These are phyloP conservation scores for Campylorhamphus procurvoides DNA, from an alignment of 2,113 vertebrate species.

Conservation along the genomic window DNA sequence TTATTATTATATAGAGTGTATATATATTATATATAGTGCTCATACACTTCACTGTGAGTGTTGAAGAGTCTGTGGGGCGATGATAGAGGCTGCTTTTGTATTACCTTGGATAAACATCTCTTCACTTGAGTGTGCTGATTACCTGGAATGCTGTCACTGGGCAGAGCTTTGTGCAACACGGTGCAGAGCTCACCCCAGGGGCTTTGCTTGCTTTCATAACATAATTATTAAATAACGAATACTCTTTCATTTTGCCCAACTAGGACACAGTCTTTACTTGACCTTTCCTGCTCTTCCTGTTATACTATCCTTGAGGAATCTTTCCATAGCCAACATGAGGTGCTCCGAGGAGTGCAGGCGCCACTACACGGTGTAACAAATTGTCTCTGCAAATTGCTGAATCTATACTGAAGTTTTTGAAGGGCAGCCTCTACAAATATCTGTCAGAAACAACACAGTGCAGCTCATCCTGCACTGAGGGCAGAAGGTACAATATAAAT, in stretches of 20 bases:
- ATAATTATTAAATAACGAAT: conserved; percentile 43
- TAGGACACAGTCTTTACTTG: conserved; percentile 13
- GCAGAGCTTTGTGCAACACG: not conserved
- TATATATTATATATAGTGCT: not conserved
- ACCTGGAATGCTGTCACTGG: not conserved
- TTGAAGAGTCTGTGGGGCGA: not conserved
- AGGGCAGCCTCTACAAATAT: not conserved
- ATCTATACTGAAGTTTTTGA: not conserved
- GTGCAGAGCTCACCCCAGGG: not conserved
- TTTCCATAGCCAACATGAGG: not conserved
- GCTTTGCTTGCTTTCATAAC: not conserved
- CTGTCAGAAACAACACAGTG: not conserved
- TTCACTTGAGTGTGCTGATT: not conserved
- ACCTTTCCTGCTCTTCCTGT: conserved; percentile 22
- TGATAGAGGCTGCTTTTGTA: not conserved
- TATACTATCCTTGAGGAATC: not conserved
- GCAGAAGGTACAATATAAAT: not conserved
- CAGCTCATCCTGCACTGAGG: not conserved
- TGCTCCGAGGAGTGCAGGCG: not conserved
- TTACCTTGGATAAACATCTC: not conserved
- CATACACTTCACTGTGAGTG: not conserved
- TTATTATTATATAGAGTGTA: not conserved
- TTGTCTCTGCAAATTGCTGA: not conserved
- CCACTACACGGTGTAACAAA: not conserved
- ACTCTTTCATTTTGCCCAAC: not conserved